phyloP scores from a whole-genome alignment of 2,113 vertebrate species.

The Gadus chalcogrammus region DNA sequence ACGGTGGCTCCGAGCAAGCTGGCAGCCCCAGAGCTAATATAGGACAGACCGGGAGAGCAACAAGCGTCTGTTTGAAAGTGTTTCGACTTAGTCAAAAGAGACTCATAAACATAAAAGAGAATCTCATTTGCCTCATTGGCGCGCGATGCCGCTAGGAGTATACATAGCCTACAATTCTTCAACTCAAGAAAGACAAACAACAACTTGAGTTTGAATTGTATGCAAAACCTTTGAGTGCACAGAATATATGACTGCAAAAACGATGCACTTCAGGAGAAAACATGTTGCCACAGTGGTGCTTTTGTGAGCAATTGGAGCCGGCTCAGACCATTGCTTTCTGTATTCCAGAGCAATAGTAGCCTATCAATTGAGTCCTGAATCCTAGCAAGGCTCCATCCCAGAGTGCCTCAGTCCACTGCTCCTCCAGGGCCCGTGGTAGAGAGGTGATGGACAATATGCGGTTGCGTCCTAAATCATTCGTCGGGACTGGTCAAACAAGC shows the following conservation, averaged over 20 bases:
- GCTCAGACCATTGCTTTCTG: conserved; percentile 19
- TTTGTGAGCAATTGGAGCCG: conserved; percentile 1
- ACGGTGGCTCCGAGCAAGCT: conserved; percentile 34
- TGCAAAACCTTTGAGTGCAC: too few relatives aligned
- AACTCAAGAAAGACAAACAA: too few relatives aligned
- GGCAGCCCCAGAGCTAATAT: conserved; percentile 28
- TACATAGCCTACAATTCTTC: too few relatives aligned
- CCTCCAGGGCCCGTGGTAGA: conserved; percentile 37
- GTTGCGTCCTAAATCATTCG: conserved; percentile 53
- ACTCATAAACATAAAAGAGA: too few relatives aligned
- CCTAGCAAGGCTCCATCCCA: conserved; percentile 36
- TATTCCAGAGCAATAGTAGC: background rate
- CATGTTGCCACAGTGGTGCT: background rate
- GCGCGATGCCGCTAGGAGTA: too few relatives aligned
- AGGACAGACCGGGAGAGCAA: conserved; percentile 33
- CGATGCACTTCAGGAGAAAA: background rate
- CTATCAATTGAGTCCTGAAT: conserved; percentile 25
- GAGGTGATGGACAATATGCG: conserved; percentile 53
- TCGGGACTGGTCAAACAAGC: conserved; percentile 59
- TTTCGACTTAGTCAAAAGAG: background rate
- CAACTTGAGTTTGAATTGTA: too few relatives aligned
- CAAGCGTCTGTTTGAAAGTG: conserved; percentile 13
- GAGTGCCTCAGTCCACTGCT: conserved; percentile 23
- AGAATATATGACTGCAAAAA: background rate
- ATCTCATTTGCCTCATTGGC: too few relatives aligned